Conservation (phyloP, 2,888 invertebrate genomes). For the Boloria euphrosyne region DNA sequence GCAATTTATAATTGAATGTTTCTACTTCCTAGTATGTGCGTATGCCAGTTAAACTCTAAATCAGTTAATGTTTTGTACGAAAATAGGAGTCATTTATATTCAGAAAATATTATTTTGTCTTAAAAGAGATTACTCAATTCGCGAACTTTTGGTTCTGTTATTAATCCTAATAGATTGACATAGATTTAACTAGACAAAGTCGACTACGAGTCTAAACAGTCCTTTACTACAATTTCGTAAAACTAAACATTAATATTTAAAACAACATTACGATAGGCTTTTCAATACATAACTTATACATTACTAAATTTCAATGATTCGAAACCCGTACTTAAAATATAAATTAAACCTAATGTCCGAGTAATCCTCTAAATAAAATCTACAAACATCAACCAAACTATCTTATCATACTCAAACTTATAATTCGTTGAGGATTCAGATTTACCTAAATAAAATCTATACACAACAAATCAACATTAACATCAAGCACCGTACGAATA, state of each 20-base stretch:
- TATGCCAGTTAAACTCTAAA: slow-evolving; percentile 71
- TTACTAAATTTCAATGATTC: slow-evolving; percentile 69
- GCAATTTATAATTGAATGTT: slow-evolving; percentile 50
- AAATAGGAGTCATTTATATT: slow-evolving; percentile 77
- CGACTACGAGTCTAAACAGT: slow-evolving; percentile 71
- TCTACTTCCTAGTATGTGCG: slow-evolving; percentile 69
- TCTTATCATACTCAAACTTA: slow-evolving; percentile 54
- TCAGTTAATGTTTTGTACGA: slow-evolving; percentile 74
- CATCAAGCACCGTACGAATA: slow-evolving; percentile 78
- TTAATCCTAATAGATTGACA: slow-evolving; percentile 57
- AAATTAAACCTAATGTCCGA: slow-evolving; percentile 57
- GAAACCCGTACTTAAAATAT: slow-evolving; percentile 62
- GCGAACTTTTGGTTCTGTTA: slow-evolving; percentile 67
- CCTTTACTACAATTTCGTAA: slow-evolving; percentile 62
- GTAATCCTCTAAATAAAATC: slow-evolving; percentile 55
- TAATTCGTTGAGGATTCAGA: slow-evolving; percentile 65
- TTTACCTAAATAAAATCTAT: slow-evolving; percentile 57
- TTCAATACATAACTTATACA: slow-evolving; percentile 60
- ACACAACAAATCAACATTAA: slow-evolving; percentile 68
- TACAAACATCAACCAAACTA: slow-evolving; percentile 49
- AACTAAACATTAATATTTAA: slow-evolving; percentile 53
- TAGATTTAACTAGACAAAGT: slow-evolving; percentile 68
- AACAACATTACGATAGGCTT: slow-evolving; percentile 54
- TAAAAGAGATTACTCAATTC: slow-evolving; percentile 67
- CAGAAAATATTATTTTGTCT: slow-evolving; percentile 73